Evolutionary conservation across 2,888 invertebrate genomes (phyloP).

Genomic region (Gryllus longicercus): DNA sequence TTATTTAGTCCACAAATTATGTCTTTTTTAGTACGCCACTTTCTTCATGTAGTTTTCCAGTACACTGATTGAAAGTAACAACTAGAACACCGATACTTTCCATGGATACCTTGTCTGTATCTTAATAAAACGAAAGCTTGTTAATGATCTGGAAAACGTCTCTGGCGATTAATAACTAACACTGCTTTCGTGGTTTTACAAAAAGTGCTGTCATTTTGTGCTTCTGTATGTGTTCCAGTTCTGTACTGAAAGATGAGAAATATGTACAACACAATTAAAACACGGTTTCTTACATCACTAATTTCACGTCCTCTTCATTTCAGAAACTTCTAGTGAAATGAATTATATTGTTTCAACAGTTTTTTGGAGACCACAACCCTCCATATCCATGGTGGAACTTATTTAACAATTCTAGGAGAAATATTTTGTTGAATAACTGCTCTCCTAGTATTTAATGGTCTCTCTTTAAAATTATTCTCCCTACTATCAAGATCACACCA

Average conservation of each 20-base stretch:
- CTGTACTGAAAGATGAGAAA: neutral
- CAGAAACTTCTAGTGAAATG: neutral
- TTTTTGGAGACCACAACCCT: neutral
- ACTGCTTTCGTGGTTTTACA: conserved; percentile 7
- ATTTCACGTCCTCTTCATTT: neutral
- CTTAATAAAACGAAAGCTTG: neutral
- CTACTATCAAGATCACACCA: too few species aligned
- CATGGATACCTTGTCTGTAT: neutral
- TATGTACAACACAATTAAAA: conserved; percentile 8
- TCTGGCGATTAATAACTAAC: neutral
- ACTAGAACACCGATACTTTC: conserved; percentile 3
- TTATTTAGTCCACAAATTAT: conserved; percentile 23
- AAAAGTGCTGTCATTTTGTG: neutral
- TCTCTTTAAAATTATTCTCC: too few species aligned
- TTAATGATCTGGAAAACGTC: neutral
- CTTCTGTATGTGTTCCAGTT: conserved; percentile 1
- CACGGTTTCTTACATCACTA: neutral
- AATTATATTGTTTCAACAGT: neutral
- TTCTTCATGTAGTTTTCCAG: conserved; percentile 1
- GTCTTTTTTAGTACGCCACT: conserved; percentile 22
- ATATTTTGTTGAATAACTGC: too few species aligned
- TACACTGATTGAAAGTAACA: conserved; percentile 8
- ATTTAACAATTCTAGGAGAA: neutral
- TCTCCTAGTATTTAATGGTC: too few species aligned
- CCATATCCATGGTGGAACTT: neutral